Evolutionary conservation across 1,140 invertebrate genomes (phyloP).

Genomic region (Pemphigus obesinymphae): DNA sequence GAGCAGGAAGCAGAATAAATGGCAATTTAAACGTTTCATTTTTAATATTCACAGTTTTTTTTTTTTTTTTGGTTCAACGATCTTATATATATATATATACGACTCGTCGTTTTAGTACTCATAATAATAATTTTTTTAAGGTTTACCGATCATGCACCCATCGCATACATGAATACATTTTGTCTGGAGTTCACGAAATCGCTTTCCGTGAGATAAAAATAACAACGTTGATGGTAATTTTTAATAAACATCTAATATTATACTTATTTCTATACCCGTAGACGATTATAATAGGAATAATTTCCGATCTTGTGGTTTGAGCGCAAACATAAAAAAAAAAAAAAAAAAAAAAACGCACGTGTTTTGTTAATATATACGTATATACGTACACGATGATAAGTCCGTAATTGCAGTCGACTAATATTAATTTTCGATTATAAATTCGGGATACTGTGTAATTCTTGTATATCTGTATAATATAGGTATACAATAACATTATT

Average conservation of each 20-base stretch:
- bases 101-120: not conserved
- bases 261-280: not conserved
- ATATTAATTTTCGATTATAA: not conserved
- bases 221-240: not conserved
- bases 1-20: not conserved
- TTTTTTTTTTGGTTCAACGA: slow-evolving; percentile 9
- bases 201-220: not conserved
- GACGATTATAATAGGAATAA: too few relatives aligned
- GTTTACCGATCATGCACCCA: not conserved
- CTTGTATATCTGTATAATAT: too few relatives aligned
- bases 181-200: not conserved
- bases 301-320: not conserved
- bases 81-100: too few relatives aligned
- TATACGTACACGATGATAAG: not conserved
- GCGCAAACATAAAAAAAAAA: too few relatives aligned
- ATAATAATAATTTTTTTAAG: not conserved
- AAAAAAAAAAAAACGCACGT: too few relatives aligned
- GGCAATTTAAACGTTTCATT: not conserved
- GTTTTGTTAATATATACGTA: too few relatives aligned
- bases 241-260: not conserved
- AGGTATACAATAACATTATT: too few relatives aligned
- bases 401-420: not conserved
- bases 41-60: not conserved
- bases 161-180: not conserved
- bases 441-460: too few relatives aligned